Evolutionary conservation across 2,113 vertebrate species (phyloP).

Genomic region (Pedetes capensis): DNA sequence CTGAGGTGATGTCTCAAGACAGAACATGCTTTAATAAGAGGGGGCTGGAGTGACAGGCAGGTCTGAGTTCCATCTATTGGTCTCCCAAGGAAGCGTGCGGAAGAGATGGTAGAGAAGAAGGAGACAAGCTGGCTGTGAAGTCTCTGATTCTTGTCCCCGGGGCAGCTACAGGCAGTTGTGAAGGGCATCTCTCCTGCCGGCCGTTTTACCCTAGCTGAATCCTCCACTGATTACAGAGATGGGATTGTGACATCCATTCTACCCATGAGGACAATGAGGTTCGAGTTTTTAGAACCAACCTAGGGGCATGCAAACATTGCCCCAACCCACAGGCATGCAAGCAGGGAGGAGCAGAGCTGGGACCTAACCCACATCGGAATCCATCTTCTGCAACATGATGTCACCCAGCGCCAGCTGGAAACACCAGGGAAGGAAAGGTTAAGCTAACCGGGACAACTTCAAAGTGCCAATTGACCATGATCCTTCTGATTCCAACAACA

Average conservation of each 20-base stretch:
- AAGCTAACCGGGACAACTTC: neutral
- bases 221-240: too few species aligned
- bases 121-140: neutral
- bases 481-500: neutral
- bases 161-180: accelerated
- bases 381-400: neutral
- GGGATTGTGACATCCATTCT: neutral
- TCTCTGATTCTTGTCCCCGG: neutral
- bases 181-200: accelerated
- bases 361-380: neutral
- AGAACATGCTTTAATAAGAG: neutral
- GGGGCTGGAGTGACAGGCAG: accelerated
- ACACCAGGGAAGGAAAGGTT: neutral
- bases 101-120: neutral
- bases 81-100: too few species aligned
- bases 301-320: neutral
- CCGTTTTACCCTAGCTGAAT: neutral
- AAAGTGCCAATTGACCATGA: neutral
- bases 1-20: neutral
- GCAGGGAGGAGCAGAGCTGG: neutral
- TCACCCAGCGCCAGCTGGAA: neutral
- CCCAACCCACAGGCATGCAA: neutral
- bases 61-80: neutral
- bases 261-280: neutral
- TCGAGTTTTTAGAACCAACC: neutral